phyloP scores from a whole-genome alignment of 2,797 vertebrate species.

The Macroramphosus scolopax region DNA sequence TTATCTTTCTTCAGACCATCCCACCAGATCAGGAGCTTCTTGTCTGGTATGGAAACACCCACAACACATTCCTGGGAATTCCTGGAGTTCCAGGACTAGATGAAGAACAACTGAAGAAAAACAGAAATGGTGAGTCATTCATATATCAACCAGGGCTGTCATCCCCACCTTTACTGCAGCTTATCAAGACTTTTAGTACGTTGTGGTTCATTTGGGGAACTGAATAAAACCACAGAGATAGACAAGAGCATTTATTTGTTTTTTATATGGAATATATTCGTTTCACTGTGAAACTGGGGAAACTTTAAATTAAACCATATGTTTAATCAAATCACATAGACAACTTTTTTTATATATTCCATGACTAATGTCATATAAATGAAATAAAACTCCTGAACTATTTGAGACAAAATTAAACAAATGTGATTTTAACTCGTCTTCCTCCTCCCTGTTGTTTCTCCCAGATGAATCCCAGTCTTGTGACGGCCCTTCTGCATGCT shows the following conservation, averaged over 20 bases:
- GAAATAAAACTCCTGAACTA: too few relatives aligned
- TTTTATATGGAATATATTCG: too few relatives aligned
- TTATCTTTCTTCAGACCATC: constrained; percentile 80
- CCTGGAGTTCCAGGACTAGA: constrained; percentile 90
- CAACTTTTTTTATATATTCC: too few relatives aligned
- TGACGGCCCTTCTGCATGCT: constrained; percentile 71
- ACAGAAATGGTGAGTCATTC: constrained; percentile 80
- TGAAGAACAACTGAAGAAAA: constrained; percentile 91
- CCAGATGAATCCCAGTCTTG: constrained; percentile 86
- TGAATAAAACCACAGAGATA: too few relatives aligned
- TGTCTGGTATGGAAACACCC: constrained; percentile 96
- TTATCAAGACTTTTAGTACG: neutral
- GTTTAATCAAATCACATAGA: too few relatives aligned
- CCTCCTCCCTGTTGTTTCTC: neutral
- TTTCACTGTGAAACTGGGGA: too few relatives aligned
- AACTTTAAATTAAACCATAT: too few relatives aligned
- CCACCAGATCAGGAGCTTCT: constrained; percentile 95
- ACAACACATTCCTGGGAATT: constrained; percentile 95
- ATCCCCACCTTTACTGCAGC: too few relatives aligned
- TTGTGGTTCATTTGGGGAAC: neutral
- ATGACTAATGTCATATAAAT: too few relatives aligned
- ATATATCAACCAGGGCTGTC: neutral
- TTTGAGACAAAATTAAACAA: too few relatives aligned
- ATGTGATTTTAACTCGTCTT: neutral
- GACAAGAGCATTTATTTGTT: too few relatives aligned